Evolutionary conservation across 2,113 vertebrate species (phyloP), one percentile per base, ranked within the genome.

Genomic region (Cephalopterus ornatus): DNA sequence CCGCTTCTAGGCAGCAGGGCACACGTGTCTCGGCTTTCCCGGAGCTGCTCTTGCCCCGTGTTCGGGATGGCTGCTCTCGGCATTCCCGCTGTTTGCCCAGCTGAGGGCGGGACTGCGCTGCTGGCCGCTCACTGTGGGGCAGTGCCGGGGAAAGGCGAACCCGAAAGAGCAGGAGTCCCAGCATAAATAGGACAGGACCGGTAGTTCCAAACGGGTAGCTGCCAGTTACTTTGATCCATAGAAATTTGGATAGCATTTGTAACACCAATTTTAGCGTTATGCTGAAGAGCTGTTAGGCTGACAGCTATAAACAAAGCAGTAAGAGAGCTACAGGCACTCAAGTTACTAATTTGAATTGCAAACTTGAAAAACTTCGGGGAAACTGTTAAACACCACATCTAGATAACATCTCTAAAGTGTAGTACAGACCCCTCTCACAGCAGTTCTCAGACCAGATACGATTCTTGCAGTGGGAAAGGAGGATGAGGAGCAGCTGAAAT

Each of bases 91-190:
- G 33, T 27, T 67, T 58, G 39, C 27, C 93, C 96, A 87, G 46
- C 59, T 84, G 96, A 71, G 96, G 95, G 96, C 89, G 90, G 74
- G 81, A 23, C 68, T 78, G 80, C 2, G 22, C 89, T 78, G 41
- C 55, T 49, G 56, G 49, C 42, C 65, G 9, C 72, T 8, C 41
- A 5, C 41, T 37, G 63, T 5, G 9, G 71, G 35, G 19, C 49
- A 63, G 63, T 6, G 4, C 56, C n/a, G 8, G 35, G 71, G 42
- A 63, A 63, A 70, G 72, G 49, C 26, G 22, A 42, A 35, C 35
- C 32, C 2, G 2, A 56, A 44, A 39, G 22, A 70, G 61, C 42
- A 32, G 0, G 10, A 85, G n/a, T 75, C 32, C 0, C 0, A 37
- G 49, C 8, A 4, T 28, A 63, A 93, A 21, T 15, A 56, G 37